Base-by-base conservation (phyloP, 2,797 vertebrate species). In the Aphelocoma californica region DNA sequence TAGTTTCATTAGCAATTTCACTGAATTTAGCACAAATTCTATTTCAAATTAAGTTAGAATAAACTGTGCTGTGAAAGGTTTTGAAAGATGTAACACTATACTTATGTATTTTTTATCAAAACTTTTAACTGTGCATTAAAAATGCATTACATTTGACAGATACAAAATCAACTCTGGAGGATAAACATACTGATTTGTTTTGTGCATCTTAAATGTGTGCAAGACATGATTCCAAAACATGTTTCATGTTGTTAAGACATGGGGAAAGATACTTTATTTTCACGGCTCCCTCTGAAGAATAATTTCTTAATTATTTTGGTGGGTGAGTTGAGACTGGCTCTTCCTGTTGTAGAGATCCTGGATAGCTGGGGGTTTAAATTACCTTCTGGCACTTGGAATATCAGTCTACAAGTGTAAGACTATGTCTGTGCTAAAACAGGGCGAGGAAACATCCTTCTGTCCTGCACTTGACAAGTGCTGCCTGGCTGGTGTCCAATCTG, bases 111-210 rank as follows among this genome's bases (percentile, higher is more conserved):
- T 97, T 97, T 97, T 96, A 95, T 95, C 77, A 90, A 95, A 95
- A 87, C 56, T 85, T 84, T 97, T 93, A 96, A 95, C 92, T 96
- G 38, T 79, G 62, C 70, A 93, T 96, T 97, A 96, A 97, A 97
- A 97, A 96, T 97, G 47, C 32, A 90, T 97, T 84, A 57, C 23
- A 53, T 97, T 89, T 96, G 67, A 95, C 88, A 96, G 80, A 94
- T 89, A 94, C 84, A 97, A 94, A 96, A 83, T 65, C 57, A 89
- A 72, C 81, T 92, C 84, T n/a, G 29, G 79, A 90, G 81, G 85
- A 95, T 90, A 95, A 96, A 91, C 50, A 81, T 29, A 62, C 14
- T 53, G 42, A 71, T 81, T 81, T 69, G 15, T n/a, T 93, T 92
- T 45, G 36, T 82, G 20, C 34, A 12, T 81, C 28, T 56, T 89